A percentile compares a stretch with the other conserved stretches of the same genome.
These are phyloP conservation scores for Xenops minutus DNA, from an alignment of 2,797 vertebrate species.

Conservation along the genomic window DNA sequence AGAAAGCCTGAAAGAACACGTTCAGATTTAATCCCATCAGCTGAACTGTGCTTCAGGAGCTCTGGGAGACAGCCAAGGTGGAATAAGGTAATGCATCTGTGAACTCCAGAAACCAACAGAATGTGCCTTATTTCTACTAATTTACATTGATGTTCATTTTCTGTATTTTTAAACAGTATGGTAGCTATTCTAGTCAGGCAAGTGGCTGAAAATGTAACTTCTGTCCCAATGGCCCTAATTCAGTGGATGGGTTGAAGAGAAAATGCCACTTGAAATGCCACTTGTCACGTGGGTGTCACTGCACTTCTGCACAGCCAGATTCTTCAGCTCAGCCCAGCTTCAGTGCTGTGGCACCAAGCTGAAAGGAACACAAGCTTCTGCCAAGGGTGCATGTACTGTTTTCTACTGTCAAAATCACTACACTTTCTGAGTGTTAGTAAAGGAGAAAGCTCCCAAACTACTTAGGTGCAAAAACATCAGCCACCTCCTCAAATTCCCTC, in stretches of 20 bases:
- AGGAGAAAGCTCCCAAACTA: background rate
- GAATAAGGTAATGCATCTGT: background rate
- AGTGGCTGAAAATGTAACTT: background rate
- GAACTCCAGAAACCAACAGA: background rate
- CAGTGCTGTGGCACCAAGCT: background rate
- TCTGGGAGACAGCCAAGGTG: background rate
- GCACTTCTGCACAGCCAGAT: too few species aligned
- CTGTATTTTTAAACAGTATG: background rate
- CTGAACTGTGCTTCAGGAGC: background rate
- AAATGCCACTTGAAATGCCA: background rate
- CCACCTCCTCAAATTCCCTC: background rate
- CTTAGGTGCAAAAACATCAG: background rate
- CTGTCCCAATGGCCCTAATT: background rate
- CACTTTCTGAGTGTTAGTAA: background rate
- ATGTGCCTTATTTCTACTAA: background rate
- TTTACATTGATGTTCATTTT: background rate
- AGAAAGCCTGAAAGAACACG: background rate
- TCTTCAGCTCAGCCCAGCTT: background rate
- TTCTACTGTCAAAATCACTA: background rate
- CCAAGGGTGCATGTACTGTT: fast-evolving
- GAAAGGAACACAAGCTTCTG: background rate
- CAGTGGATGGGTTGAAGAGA: background rate
- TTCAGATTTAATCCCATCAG: background rate
- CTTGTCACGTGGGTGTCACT: fast-evolving
- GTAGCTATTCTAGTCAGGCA: background rate